Percentiles rank a stretch among this genome's conserved stretches.
phyloP scores from a whole-genome alignment of 2,888 invertebrate species.

The Thelaira solivaga region DNA sequence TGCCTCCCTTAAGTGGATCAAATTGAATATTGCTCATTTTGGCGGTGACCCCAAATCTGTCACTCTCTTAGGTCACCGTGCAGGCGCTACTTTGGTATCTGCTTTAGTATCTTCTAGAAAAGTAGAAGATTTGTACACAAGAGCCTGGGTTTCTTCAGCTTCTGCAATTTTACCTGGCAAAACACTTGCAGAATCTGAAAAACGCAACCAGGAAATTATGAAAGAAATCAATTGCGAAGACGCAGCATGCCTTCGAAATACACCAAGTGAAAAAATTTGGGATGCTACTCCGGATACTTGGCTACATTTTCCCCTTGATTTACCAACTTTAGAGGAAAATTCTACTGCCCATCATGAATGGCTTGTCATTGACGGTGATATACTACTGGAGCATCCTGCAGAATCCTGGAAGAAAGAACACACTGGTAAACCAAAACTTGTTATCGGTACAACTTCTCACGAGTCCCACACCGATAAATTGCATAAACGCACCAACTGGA shows the following conservation, averaged over 20 bases:
- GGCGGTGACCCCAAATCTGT: constrained; percentile 88
- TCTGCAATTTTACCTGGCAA: constrained; percentile 85
- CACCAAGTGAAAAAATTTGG: constrained; percentile 80
- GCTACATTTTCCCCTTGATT: constrained; percentile 80
- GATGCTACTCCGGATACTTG: constrained; percentile 85
- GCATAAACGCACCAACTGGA: constrained; percentile 81
- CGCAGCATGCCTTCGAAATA: constrained; percentile 80
- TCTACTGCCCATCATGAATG: constrained; percentile 82
- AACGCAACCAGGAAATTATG: constrained; percentile 81
- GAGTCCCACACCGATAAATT: constrained; percentile 83
- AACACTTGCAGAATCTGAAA: constrained; percentile 80
- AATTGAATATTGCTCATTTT: constrained; percentile 88
- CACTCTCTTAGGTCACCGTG: constrained; percentile 89
- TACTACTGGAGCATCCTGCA: constrained; percentile 82
- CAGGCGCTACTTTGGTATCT: constrained; percentile 90
- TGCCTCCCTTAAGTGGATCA: constrained; percentile 87
- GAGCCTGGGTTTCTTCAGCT: constrained; percentile 89
- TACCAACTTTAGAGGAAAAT: constrained; percentile 79
- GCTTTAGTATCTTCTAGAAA: constrained; percentile 81
- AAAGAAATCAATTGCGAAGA: constrained; percentile 79
- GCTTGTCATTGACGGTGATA: constrained; percentile 85
- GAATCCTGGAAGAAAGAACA: constrained; percentile 80
- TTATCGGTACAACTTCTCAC: constrained; percentile 86
- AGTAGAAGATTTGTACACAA: constrained; percentile 83
- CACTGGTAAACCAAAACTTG: constrained; percentile 78